Evolutionary conservation across 1,140 invertebrate genomes (phyloP).

Genomic region (Tetragonula clypearis): DNA sequence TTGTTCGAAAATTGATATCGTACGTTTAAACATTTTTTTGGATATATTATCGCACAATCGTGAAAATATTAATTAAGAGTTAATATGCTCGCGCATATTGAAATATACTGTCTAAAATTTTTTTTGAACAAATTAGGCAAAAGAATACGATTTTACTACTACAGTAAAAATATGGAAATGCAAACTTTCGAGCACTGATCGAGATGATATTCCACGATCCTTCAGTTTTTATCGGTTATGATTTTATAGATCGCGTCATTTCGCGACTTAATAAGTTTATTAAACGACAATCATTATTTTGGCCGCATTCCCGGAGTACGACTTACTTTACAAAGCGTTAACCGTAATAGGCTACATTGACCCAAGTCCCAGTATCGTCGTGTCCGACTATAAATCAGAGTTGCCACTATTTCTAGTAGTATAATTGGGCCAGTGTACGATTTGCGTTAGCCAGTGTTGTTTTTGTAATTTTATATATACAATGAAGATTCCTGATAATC

Average conservation of each 20-base stretch:
- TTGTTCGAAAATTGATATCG: not conserved
- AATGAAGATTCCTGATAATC: not conserved
- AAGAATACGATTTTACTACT: not conserved
- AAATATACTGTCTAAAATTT: not conserved
- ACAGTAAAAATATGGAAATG: not conserved
- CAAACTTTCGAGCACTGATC: not conserved
- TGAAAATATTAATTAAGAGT: not conserved
- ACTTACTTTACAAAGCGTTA: conserved; percentile 70
- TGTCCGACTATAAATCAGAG: conserved; percentile 71
- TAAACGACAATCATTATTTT: conserved; percentile 75
- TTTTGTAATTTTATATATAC: not conserved
- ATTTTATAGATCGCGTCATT: conserved; percentile 45
- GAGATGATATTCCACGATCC: conserved; percentile 28
- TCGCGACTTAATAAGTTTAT: conserved; percentile 70
- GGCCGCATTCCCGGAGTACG: conserved; percentile 72
- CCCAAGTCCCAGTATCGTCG: conserved; percentile 61
- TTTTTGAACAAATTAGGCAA: not conserved
- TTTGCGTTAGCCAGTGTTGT: not conserved
- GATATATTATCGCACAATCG: too few relatives aligned
- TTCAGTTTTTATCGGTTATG: conserved; percentile 52
- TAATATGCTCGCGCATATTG: too few relatives aligned
- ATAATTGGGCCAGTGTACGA: conserved; percentile 31
- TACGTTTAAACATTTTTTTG: not conserved
- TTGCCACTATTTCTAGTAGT: conserved; percentile 67
- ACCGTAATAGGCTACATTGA: conserved; percentile 73